These are phyloP conservation scores for Allobates femoralis DNA, from an alignment of 2,797 vertebrate genomes.

Conservation along the genomic window DNA sequence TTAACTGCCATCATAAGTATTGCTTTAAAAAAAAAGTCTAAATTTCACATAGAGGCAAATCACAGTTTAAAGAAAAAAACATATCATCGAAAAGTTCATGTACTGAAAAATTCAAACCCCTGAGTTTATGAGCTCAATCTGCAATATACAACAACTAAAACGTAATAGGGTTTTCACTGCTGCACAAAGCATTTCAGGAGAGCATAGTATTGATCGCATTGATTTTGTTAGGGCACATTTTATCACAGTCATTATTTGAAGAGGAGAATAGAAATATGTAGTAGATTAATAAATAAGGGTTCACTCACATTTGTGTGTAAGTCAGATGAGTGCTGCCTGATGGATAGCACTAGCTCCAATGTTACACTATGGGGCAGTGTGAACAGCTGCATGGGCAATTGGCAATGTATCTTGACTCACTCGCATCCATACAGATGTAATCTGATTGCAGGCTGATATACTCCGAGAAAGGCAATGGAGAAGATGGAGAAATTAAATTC, in stretches of 20 bases:
- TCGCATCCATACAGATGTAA: no score
- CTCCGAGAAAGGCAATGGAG: no score
- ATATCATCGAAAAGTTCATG: not conserved
- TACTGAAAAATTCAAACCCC: not conserved
- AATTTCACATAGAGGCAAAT: constrained; percentile 36
- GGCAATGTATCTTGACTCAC: no score
- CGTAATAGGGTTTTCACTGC: not conserved
- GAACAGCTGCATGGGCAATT: no score
- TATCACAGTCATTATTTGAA: not conserved
- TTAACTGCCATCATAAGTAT: not conserved
- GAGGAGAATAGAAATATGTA: not conserved
- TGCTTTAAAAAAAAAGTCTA: constrained; percentile 8
- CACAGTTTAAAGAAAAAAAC: not conserved
- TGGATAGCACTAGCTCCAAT: no score
- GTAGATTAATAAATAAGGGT: not conserved
- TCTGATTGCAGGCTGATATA: no score
- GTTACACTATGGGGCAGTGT: no score
- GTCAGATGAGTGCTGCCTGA: no score
- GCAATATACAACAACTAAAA: not conserved
- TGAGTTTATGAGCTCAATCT: not conserved
- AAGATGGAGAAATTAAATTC: no score
- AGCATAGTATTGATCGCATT: not conserved
- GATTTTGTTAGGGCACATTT: not conserved
- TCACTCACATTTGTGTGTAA: no score
- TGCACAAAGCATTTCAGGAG: not conserved